Evolutionary conservation across 2,113 vertebrate species (phyloP), one percentile per base, ranked within the genome.

Genomic region (Dipodomys stephensi): DNA sequence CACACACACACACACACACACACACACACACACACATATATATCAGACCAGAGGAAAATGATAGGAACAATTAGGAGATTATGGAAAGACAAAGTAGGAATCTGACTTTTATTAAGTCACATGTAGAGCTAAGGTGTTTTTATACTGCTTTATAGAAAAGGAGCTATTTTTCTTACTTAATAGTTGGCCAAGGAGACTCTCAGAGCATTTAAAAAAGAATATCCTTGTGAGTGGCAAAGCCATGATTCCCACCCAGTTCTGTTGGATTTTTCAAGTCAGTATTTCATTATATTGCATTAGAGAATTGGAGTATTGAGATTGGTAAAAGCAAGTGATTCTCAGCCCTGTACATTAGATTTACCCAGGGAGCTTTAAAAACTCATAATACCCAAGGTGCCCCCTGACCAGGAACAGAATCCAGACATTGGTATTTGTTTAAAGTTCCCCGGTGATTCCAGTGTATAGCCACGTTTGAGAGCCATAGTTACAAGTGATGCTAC

Each of bases 91-190:
- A 0, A 57, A 62, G 46, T 23, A 89, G 57, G 35, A 90, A 72
- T 64, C 35, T 46, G 81, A n/a, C 78, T 86, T 90, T 53, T 28
- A 85, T 73, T 78, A 82, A 94, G 68, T 60, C 35, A 84, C 64
- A 32, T 39, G 53, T 22, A n/a, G 16, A 74, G 16, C 28, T 53
- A 71, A 88, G n/a, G n/a, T 64, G 60, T 67, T 78, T 93, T 57
- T 35, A 30, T 7, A n/a, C 32, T 78, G 27, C 22, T 53, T 30
- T 57, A 30, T 12, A 25, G 83, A 44, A 83, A 57, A 87, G 15
- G 35, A 13, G 46, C 57, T 64, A 57, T 76, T 49, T 30, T 82
- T 71, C 22, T 77, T 15, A 5, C 35, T 82, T 27, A 22, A 20
- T 9, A 65, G 64, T 12, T 30, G 44, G 53, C 2, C 18, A 72